Base-by-base conservation (phyloP, 2,888 invertebrate species). In the Caenorhabditis afra region DNA sequence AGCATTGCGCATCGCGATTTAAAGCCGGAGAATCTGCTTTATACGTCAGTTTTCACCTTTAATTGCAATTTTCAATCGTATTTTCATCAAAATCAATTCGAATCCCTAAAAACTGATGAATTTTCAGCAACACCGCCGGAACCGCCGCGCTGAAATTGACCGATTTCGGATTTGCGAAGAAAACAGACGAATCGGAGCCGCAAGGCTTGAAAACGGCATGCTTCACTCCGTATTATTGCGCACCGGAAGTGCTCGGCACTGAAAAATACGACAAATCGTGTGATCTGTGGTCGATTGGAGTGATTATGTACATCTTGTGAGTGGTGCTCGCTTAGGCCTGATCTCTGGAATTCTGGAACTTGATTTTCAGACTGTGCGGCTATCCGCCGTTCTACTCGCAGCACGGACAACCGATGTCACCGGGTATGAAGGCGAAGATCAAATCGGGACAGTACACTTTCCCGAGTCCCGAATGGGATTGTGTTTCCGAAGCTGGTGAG, bases 361-460 rank as follows among this genome's bases (percentile, higher is more conserved):
- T 18, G n/a, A 29, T 14, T 81, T 88, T 52, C 87, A 92, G 93
- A 81, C 93, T 99, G 79, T 98, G 98, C 91, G 99, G 99, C 0
- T 99, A 97, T 91, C 99, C 99, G 10, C 99, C 99, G 0, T 99
- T 99, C 92, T 99, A 97, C 91, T 97, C 97, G 90, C 96, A 96
- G 91, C 96, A 97, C 89, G 99, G 98, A 0, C 93, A 96, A 64
- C 96, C 98, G 44, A 98, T 99, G 91, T 97, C 97, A 0, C 98
- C 99, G 0, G 99, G 99, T 5, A 99, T 99, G 99, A 99, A 98
- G 91, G 96, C 95, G 91, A 92, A 96, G 79, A 97, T 97, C 66
- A 85, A 84, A 86, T 93, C 95, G 58, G 99, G 99, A 0, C 96
- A 98, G 91, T 99, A 97, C 91, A 96, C 96, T 88, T 99, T 99